Base-by-base conservation (phyloP, 1,140 invertebrate genomes). In the Papilio polyxenes region DNA sequence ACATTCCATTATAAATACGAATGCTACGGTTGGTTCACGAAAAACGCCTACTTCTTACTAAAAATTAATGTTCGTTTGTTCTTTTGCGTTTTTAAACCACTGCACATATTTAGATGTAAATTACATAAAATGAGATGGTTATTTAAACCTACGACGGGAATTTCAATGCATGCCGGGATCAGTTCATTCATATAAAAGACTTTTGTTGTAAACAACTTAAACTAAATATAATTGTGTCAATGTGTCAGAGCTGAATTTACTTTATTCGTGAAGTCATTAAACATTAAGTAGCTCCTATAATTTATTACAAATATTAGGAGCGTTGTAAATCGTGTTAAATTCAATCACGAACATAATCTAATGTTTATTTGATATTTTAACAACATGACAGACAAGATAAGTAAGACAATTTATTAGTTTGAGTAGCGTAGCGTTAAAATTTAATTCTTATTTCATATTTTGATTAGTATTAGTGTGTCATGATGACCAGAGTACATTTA, bases 291-390 rank as follows among this genome's bases (percentile, higher is more conserved):
- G 7, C 75, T 51, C 49, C 15, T 37, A 40, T 78, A 56, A 56
- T 59, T 78, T 59, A 62, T 51, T 31, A 37, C 37, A 78, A 56
- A 40, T 40, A 53, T 48, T 69, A 49, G 17, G 2, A 69, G 78
- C 59, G 40, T 65, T 48, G n/a, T 80, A 69, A 80, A 80, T 80
- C 78, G 78, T 80, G 78, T 40, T 48, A 80, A 65, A 80, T 80
- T 69, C 78, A 69, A 80, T 80, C 78, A 80, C 56, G 59, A 80
- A 48, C 10, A 17, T 65, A 79, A 80, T 69, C 62, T 80, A 31
- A 48, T 49, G 37, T 48, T 69, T 80, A 62, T n/a, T 56, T 79
- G 51, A 59, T 79, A 62, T 77, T 77, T 77, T 72, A 72, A 79
- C 51, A 79, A 79, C 31, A 59, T 79, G 56, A 62, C 77, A 79